Evolutionary conservation across 2,797 vertebrate genomes (phyloP).

Genomic region (Petrocephalus sullivani): DNA sequence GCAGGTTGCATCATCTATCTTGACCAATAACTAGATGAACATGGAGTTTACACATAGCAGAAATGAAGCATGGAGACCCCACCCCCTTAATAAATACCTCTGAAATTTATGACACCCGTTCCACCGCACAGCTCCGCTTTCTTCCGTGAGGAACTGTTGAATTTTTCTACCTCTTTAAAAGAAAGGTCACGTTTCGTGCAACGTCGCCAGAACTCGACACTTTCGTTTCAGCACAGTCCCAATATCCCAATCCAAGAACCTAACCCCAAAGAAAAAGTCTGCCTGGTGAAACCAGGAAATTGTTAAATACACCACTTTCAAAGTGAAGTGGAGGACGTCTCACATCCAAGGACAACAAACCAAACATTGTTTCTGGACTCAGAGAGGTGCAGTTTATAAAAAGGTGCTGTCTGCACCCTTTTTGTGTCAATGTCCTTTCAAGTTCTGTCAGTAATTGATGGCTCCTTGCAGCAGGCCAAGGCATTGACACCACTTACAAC

Average conservation of each 20-base stretch:
- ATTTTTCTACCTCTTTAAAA: slow-evolving; percentile 26
- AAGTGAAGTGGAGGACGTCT: slow-evolving; percentile 50
- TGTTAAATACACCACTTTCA: slow-evolving; percentile 37
- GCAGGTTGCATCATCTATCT: not conserved
- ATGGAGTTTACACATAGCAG: not conserved
- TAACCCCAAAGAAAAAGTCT: slow-evolving; percentile 40
- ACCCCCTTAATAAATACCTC: slow-evolving; percentile 32
- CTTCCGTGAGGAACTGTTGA: slow-evolving; percentile 17
- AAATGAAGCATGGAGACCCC: slow-evolving; percentile 21
- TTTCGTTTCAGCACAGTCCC: slow-evolving; percentile 31
- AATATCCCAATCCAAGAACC: slow-evolving; percentile 31
- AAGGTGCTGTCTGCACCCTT: slow-evolving; percentile 41
- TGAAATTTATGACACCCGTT: slow-evolving; percentile 32
- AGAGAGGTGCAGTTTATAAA: slow-evolving; percentile 35
- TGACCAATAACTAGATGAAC: not conserved
- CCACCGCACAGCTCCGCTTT: slow-evolving; percentile 2
- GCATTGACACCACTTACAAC: not conserved
- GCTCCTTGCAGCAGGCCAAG: not conserved
- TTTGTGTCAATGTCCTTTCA: slow-evolving; percentile 28
- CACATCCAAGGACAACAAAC: slow-evolving; percentile 57
- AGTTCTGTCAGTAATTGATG: not conserved
- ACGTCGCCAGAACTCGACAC: slow-evolving; percentile 35
- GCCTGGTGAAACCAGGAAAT: slow-evolving; percentile 31
- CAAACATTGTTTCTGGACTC: slow-evolving; percentile 44
- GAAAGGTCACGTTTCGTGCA: slow-evolving; percentile 36